Evolutionary conservation across 2,113 vertebrate species (phyloP).

Genomic region (Clarias gariepinus): DNA sequence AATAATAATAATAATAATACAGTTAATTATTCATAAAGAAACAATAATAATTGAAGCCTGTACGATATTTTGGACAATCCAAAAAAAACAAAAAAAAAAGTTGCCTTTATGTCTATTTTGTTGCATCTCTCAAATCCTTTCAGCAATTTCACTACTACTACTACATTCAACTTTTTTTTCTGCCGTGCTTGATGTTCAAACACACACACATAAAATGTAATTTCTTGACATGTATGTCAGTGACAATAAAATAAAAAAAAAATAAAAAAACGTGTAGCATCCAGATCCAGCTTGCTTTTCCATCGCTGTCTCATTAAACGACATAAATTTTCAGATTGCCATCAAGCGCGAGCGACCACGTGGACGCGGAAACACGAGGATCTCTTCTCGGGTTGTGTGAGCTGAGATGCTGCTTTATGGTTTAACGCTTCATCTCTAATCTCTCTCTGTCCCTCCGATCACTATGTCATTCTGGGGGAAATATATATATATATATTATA

Average conservation of each 20-base stretch:
- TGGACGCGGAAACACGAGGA: neutral
- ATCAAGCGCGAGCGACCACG: neutral
- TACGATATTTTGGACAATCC: neutral
- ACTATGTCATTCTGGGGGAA: constrained; percentile 6
- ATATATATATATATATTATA: too few species aligned
- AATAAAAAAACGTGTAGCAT: neutral
- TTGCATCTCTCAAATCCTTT: neutral
- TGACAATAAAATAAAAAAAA: neutral
- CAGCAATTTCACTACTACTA: too few species aligned
- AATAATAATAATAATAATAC: neutral
- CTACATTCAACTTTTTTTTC: neutral
- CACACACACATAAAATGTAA: neutral
- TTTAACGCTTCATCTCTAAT: neutral
- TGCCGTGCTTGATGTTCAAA: neutral
- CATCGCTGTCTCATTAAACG: neutral
- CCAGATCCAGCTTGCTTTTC: neutral
- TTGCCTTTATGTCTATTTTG: neutral
- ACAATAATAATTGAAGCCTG: neutral
- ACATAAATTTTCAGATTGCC: neutral
- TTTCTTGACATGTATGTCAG: neutral
- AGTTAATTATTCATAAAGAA: neutral
- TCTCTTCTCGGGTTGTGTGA: neutral
- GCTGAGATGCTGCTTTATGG: neutral
- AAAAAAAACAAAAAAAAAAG: neutral
- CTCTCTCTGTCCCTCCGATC: constrained; percentile 38